These are phyloP conservation scores for Darevskia mixta DNA, from an alignment of 2,797 vertebrate species.

Conservation along the genomic window DNA sequence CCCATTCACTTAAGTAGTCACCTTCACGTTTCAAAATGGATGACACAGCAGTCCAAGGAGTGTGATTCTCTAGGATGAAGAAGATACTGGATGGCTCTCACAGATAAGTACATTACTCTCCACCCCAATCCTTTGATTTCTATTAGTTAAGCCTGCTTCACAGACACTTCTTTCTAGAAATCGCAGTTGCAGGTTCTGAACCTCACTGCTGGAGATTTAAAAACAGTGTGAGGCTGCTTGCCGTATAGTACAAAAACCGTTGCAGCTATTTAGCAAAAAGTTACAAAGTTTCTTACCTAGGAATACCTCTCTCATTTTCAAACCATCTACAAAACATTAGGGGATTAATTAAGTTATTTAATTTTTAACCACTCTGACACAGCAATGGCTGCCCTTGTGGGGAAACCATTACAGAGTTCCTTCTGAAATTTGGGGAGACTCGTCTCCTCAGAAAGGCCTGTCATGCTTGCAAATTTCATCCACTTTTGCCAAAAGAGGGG, in stretches of 20 bases:
- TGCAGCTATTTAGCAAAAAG: too few relatives aligned
- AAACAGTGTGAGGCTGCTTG: too few relatives aligned
- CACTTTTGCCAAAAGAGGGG: not conserved
- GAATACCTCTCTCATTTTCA: too few relatives aligned
- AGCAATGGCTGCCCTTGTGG: too few relatives aligned
- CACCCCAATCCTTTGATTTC: constrained; percentile 52
- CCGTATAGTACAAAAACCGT: too few relatives aligned
- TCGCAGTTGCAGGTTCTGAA: fast-evolving
- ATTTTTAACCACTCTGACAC: too few relatives aligned
- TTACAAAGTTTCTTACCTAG: too few relatives aligned
- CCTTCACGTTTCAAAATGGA: constrained; percentile 49
- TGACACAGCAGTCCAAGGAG: constrained; percentile 33
- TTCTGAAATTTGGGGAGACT: not conserved
- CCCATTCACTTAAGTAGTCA: constrained; percentile 3
- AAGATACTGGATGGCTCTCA: constrained; percentile 16
- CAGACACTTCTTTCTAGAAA: not conserved
- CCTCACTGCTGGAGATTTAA: too few relatives aligned
- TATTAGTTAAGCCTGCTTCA: not conserved
- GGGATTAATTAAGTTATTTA: too few relatives aligned
- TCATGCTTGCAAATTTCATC: not conserved
- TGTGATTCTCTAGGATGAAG: constrained; percentile 25
- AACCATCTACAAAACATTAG: too few relatives aligned
- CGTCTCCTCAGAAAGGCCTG: not conserved
- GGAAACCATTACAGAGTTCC: too few relatives aligned
- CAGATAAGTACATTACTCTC: constrained; percentile 9